A percentile compares a stretch with the other conserved stretches of the same genome.
These are phyloP conservation scores for Oncorhynchus kisutch DNA, from an alignment of 2,113 vertebrate genomes.

Conservation along the genomic window DNA sequence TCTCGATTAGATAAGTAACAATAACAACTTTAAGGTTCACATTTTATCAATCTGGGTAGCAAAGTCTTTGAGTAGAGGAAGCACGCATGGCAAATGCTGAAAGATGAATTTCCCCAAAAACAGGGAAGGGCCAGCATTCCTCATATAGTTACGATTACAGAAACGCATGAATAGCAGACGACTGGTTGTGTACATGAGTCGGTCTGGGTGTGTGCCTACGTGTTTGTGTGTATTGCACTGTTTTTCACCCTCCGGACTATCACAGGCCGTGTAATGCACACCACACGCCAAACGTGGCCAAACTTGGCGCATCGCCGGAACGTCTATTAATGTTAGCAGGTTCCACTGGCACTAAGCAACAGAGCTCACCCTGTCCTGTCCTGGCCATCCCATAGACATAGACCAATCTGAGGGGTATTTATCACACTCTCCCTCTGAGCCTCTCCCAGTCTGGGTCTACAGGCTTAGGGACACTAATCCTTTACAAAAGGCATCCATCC, in stretches of 20 bases:
- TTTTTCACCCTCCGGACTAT: constrained; percentile 41
- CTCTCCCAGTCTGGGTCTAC: constrained; percentile 18
- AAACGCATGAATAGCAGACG: constrained; percentile 6
- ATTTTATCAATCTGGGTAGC: neutral
- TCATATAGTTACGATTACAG: neutral
- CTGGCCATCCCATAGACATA: constrained; percentile 11
- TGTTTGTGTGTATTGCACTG: constrained; percentile 45
- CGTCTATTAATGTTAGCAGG: constrained; percentile 48
- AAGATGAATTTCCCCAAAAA: neutral
- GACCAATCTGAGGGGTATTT: constrained; percentile 32
- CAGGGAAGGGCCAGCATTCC: constrained; percentile 30
- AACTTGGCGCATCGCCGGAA: constrained; percentile 43
- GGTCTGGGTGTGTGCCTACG: constrained; percentile 1
- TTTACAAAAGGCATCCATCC: constrained; percentile 4
- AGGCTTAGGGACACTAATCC: constrained; percentile 20
- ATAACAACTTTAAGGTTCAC: constrained; percentile 12
- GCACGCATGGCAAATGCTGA: neutral
- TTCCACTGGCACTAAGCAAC: constrained; percentile 27
- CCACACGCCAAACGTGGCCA: constrained; percentile 46
- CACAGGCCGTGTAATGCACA: constrained; percentile 58
- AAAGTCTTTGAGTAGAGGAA: neutral
- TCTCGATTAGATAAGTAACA: constrained; percentile 4
- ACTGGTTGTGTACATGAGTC: neutral
- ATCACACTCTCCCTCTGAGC: constrained; percentile 16
- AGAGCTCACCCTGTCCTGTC: constrained; percentile 33